These are phyloP conservation scores for Brachionus paranguensis DNA, from an alignment of 1,140 invertebrate genomes.

Conservation along the genomic window DNA sequence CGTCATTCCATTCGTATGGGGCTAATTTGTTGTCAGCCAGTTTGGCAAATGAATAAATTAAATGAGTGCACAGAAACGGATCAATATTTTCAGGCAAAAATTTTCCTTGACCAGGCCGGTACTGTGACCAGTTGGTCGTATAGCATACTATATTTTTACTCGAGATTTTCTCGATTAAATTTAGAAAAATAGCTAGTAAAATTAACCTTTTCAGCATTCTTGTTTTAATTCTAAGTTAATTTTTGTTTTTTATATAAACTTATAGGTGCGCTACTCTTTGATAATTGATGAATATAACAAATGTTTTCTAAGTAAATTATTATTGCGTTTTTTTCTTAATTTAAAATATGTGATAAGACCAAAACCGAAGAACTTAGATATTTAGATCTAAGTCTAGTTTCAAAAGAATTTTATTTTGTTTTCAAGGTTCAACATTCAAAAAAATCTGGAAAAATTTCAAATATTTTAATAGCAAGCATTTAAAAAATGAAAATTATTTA, in stretches of 20 bases:
- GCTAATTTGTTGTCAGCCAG: slow-evolving; percentile 62
- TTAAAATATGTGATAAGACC: background rate
- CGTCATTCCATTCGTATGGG: slow-evolving; percentile 73
- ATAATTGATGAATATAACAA: background rate
- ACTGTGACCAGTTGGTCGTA: slow-evolving; percentile 84
- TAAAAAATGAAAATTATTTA: no score
- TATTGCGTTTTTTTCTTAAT: background rate
- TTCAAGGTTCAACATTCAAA: no score
- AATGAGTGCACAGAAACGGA: slow-evolving; percentile 75
- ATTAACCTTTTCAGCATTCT: background rate
- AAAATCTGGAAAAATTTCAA: no score
- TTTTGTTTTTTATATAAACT: background rate
- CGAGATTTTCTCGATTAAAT: background rate
- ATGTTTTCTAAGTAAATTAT: background rate
- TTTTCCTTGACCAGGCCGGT: slow-evolving; percentile 73
- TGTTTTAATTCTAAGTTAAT: background rate
- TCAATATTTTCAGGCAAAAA: slow-evolving; percentile 82
- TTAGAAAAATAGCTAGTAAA: background rate
- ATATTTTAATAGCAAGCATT: no score
- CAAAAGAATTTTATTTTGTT: no score
- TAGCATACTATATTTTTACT: slow-evolving; percentile 66
- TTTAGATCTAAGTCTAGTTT: no score
- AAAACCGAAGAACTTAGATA: background rate
- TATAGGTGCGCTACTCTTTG: background rate
- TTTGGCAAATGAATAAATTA: slow-evolving; percentile 86